Evolutionary conservation across 1,140 invertebrate genomes (phyloP).

Genomic region (Goniozus legneri): DNA sequence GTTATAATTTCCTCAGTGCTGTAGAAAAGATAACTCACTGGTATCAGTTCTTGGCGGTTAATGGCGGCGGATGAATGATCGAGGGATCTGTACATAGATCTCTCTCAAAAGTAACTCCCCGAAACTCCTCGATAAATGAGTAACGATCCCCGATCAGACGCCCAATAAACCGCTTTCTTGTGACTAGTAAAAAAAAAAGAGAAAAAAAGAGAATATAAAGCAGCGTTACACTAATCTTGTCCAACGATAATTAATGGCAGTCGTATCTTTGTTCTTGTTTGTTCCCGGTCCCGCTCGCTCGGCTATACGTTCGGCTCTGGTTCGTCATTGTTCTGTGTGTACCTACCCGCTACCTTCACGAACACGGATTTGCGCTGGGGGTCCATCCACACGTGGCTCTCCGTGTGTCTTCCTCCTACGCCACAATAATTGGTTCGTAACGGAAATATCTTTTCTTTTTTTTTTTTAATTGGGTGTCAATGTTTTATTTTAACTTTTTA

Average conservation of each 20-base stretch:
- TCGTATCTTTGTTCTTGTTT: slow-evolving; percentile 58
- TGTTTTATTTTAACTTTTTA: slow-evolving; percentile 16
- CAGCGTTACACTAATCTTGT: slow-evolving; percentile 53
- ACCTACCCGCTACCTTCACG: slow-evolving; percentile 54
- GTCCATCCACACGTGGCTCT: slow-evolving; percentile 54
- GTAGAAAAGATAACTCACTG: no score
- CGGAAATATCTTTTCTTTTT: slow-evolving; percentile 50
- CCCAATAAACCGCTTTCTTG: no score
- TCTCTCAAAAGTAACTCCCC: no score
- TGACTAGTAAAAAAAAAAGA: slow-evolving; percentile 44
- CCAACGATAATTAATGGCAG: slow-evolving; percentile 57
- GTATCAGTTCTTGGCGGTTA: no score
- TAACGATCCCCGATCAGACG: no score
- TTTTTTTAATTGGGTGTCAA: slow-evolving; percentile 42
- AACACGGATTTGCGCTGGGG: slow-evolving; percentile 55
- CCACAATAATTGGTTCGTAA: slow-evolving; percentile 56
- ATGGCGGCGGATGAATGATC: no score
- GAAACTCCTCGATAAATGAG: no score
- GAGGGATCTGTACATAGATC: no score
- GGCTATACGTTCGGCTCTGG: slow-evolving; percentile 54
- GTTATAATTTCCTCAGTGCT: no score
- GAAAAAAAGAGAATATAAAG: slow-evolving; percentile 20
- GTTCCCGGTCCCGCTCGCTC: slow-evolving; percentile 57
- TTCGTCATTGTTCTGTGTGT: slow-evolving; percentile 58
- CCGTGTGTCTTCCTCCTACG: slow-evolving; percentile 50